Conservation (phyloP, 2,113 vertebrate species). For the Coturnix japonica region DNA sequence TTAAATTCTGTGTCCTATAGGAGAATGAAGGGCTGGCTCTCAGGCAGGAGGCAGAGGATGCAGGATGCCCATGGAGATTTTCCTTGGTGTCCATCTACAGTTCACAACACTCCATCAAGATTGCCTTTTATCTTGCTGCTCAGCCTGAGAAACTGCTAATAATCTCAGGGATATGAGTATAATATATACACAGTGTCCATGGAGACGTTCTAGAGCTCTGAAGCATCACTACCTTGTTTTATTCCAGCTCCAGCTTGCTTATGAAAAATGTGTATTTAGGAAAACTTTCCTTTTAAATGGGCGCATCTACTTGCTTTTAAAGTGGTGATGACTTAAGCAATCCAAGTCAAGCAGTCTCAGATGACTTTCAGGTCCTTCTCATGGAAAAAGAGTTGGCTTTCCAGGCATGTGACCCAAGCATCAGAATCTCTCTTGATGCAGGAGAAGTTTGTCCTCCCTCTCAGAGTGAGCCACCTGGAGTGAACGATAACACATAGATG, state of each 20-base stretch:
- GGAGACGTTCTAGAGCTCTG: not conserved
- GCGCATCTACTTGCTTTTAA: not conserved
- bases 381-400: not conserved
- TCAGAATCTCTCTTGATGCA: not conserved
- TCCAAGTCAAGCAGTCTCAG: constrained; percentile 5
- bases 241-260: not conserved
- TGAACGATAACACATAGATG: not conserved
- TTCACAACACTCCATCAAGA: not conserved
- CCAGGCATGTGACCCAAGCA: not conserved
- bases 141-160: not conserved
- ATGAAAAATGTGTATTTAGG: not conserved
- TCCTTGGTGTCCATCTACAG: not conserved
- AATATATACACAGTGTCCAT: not conserved
- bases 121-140: not conserved
- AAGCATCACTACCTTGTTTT: not conserved
- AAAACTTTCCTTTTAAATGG: constrained; percentile 3
- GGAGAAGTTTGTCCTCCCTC: not conserved
- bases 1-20: not conserved
- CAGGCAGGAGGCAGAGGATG: not conserved
- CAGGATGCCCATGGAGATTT: constrained; percentile 29
- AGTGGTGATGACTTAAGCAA: not conserved
- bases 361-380: not conserved
- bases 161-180: not conserved
- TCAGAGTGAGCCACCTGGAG: constrained; percentile 13
- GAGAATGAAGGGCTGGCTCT: not conserved